These are phyloP conservation scores for Auanema sp. DNA, from an alignment of 2,888 invertebrate species.

Conservation along the genomic window DNA sequence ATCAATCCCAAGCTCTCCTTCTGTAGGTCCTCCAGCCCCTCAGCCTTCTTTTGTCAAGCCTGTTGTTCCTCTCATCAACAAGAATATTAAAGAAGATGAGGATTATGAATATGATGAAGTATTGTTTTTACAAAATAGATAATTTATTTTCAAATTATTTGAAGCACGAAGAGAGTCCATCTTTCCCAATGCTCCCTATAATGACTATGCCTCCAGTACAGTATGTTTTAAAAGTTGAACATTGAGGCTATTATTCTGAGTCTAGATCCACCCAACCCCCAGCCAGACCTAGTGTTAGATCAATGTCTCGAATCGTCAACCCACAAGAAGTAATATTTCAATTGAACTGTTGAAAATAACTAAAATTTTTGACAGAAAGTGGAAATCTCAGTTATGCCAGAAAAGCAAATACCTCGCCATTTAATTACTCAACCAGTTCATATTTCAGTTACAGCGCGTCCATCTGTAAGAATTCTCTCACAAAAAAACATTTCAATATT, in stretches of 20 bases:
- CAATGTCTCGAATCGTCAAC: no score
- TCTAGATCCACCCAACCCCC: background rate
- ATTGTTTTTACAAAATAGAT: background rate
- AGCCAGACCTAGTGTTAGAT: background rate
- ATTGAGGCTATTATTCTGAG: slow-evolving; percentile 4
- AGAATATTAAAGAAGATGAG: slow-evolving; percentile 15
- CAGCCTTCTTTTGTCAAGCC: slow-evolving; percentile 12
- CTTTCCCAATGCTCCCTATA: slow-evolving; percentile 37
- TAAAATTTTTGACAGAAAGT: background rate
- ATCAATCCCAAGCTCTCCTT: slow-evolving; percentile 23
- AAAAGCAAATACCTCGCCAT: slow-evolving; percentile 15
- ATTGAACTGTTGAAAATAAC: background rate
- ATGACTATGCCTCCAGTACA: slow-evolving; percentile 17
- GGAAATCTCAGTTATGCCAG: background rate
- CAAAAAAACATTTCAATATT: background rate
- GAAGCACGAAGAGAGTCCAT: slow-evolving; percentile 28
- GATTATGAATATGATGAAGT: slow-evolving; percentile 40
- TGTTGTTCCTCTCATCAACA: no score
- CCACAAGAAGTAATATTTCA: no score
- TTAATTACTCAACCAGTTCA: slow-evolving; percentile 27
- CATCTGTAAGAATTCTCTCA: background rate
- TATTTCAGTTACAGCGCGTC: slow-evolving; percentile 11
- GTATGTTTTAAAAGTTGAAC: background rate
- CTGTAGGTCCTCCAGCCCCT: slow-evolving; percentile 6
- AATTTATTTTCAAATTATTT: slow-evolving; percentile 3